Evolutionary conservation across 2,888 invertebrate genomes (phyloP).

Genomic region (Quadroppia sp.): DNA sequence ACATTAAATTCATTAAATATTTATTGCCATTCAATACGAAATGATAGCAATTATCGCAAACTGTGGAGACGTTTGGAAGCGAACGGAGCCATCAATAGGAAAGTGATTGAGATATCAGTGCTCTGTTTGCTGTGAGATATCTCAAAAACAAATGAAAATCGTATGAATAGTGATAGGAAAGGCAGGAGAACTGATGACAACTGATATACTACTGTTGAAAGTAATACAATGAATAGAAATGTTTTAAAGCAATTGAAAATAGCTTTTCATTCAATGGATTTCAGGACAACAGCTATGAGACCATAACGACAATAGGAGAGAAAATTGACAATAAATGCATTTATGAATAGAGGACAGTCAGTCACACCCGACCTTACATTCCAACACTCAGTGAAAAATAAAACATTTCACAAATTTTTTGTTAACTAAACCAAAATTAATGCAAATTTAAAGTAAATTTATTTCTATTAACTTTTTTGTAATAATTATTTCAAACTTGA

Average conservation of each 20-base stretch:
- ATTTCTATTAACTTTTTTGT: too few species aligned
- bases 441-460: not conserved
- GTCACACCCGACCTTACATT: not conserved
- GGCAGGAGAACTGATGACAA: too few species aligned
- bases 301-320: not conserved
- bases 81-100: too few species aligned
- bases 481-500: too few species aligned
- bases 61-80: too few species aligned
- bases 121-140: too few species aligned
- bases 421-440: not conserved
- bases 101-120: too few species aligned
- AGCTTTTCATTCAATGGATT: not conserved
- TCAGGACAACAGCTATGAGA: not conserved
- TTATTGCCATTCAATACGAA: too few species aligned
- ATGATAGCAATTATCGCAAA: too few species aligned
- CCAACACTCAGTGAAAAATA: not conserved
- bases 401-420: not conserved
- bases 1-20: too few species aligned
- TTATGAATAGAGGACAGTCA: slow-evolving; percentile 3
- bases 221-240: not conserved
- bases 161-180: too few species aligned
- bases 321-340: not conserved
- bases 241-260: not conserved
- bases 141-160: too few species aligned
- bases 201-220: not conserved